A percentile compares a stretch with the other conserved stretches of the same genome.
phyloP scores from a whole-genome alignment of 37 sponge, comb jelly and placozoan genomes.

The Aplysina aerophoba region DNA sequence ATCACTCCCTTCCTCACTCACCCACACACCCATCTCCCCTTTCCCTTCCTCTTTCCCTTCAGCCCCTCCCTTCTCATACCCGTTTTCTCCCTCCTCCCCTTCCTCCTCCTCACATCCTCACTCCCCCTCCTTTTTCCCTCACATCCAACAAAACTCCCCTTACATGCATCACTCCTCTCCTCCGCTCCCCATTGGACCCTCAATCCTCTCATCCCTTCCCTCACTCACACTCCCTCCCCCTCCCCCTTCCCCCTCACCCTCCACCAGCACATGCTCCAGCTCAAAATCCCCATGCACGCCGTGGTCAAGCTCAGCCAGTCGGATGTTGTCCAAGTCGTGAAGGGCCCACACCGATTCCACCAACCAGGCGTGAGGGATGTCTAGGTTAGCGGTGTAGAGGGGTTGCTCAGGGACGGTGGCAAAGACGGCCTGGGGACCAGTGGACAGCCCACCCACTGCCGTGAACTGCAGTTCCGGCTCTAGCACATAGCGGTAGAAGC shows the following conservation, averaged over 20 bases:
- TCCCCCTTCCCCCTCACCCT: constrained; percentile 58
- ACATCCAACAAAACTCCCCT: too few species aligned
- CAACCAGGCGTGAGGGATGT: constrained; percentile 92
- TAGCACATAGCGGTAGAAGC: constrained; percentile 91
- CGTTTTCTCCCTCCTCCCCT: background rate
- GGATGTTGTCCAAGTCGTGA: constrained; percentile 95
- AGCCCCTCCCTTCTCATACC: background rate
- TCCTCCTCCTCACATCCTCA: background rate
- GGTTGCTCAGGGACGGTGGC: constrained; percentile 75
- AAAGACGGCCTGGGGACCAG: constrained; percentile 77
- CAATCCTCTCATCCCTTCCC: background rate
- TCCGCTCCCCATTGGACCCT: background rate
- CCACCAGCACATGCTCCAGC: constrained; percentile 91
- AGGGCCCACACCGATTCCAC: constrained; percentile 72
- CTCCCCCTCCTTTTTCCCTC: background rate
- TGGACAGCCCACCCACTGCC: constrained; percentile 34
- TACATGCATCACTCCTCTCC: background rate
- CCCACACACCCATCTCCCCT: background rate
- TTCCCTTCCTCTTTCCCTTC: background rate
- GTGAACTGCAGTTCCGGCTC: constrained; percentile 81
- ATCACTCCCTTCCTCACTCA: background rate
- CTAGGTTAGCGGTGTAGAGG: constrained; percentile 80
- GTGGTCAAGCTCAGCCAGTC: constrained; percentile 65
- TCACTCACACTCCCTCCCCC: background rate
- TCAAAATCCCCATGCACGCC: constrained; percentile 79